Conservation (phyloP, 2,888 invertebrate species). For the Protophormia terraenovae region DNA sequence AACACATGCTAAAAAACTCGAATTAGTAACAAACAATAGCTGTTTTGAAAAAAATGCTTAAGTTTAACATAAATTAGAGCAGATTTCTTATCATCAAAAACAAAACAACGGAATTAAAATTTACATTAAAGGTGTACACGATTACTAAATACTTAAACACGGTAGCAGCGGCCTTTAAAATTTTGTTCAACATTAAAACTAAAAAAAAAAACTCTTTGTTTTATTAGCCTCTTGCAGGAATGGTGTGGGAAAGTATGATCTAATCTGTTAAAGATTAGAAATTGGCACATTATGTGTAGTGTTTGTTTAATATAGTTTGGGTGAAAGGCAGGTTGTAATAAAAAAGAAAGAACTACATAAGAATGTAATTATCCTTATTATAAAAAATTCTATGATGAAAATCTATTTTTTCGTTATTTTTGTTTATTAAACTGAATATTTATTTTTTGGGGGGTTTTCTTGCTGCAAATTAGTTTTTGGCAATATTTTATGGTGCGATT, state of each 20-base stretch:
- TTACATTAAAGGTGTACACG: conserved; percentile 27
- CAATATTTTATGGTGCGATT: too few relatives aligned
- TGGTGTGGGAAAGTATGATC: neutral
- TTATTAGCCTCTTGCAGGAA: neutral
- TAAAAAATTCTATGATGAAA: too few relatives aligned
- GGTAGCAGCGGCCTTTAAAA: neutral
- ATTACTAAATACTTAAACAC: conserved; percentile 15
- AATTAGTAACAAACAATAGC: neutral
- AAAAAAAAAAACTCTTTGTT: neutral
- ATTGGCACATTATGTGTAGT: too few relatives aligned
- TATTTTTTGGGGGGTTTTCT: too few relatives aligned
- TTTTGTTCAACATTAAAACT: neutral
- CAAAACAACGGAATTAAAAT: conserved; percentile 4
- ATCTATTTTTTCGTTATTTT: too few relatives aligned
- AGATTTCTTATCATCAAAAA: conserved; percentile 51
- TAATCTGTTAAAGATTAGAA: neutral
- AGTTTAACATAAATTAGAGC: conserved; percentile 47
- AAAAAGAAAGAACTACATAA: too few relatives aligned
- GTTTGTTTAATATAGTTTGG: neutral
- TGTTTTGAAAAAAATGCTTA: neutral
- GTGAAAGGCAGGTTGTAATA: conserved; percentile 6
- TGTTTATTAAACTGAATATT: too few relatives aligned
- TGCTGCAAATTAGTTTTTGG: too few relatives aligned
- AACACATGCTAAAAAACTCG: neutral
- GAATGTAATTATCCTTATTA: too few relatives aligned